A percentile compares a stretch with the other conserved stretches of the same genome.
phyloP scores from a whole-genome alignment of 2,888 invertebrate species.

The Tiliacea citrago region DNA sequence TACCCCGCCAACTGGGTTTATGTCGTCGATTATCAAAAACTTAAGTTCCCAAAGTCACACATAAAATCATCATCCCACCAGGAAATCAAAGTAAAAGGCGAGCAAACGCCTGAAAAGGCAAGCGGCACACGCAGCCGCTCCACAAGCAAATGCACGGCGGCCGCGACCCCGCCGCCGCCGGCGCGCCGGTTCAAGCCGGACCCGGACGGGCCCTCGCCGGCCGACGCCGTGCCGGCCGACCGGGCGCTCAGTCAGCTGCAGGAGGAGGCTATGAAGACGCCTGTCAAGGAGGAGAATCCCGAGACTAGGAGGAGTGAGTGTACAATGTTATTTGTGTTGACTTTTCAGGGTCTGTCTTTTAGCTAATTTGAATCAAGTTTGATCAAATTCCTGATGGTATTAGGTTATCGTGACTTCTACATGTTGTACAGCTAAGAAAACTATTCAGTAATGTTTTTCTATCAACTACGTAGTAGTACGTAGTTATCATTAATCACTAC shows the following conservation, averaged over 20 bases:
- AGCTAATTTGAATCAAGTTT: not conserved
- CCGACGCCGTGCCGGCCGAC: conserved; percentile 42
- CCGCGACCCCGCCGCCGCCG: conserved; percentile 80
- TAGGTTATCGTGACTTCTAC: too few species aligned
- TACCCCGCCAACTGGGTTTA: not conserved
- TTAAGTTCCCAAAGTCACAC: not conserved
- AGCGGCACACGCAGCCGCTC: conserved; percentile 78
- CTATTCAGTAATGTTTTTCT: too few species aligned
- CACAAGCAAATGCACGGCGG: conserved; percentile 78
- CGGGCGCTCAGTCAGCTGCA: conserved; percentile 31
- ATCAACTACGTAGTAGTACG: too few species aligned
- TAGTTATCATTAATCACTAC: too few species aligned
- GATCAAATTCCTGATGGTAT: not conserved
- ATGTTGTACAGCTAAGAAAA: too few species aligned
- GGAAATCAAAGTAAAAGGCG: conserved; percentile 88
- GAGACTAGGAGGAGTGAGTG: conserved; percentile 84
- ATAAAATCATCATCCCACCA: conserved; percentile 61
- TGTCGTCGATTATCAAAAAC: not conserved
- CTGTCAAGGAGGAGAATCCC: conserved; percentile 76
- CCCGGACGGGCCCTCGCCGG: conserved; percentile 75
- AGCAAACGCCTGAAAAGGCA: conserved; percentile 85
- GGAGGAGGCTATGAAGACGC: conserved; percentile 73
- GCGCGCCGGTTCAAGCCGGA: conserved; percentile 83
- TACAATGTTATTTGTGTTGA: conserved; percentile 37
- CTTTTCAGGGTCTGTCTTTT: too few species aligned